Percentiles rank a stretch among this genome's conserved stretches.
phyloP scores from a whole-genome alignment of 53 echinoderm and acorn worm genomes.

The Paracentrotus lividus region DNA sequence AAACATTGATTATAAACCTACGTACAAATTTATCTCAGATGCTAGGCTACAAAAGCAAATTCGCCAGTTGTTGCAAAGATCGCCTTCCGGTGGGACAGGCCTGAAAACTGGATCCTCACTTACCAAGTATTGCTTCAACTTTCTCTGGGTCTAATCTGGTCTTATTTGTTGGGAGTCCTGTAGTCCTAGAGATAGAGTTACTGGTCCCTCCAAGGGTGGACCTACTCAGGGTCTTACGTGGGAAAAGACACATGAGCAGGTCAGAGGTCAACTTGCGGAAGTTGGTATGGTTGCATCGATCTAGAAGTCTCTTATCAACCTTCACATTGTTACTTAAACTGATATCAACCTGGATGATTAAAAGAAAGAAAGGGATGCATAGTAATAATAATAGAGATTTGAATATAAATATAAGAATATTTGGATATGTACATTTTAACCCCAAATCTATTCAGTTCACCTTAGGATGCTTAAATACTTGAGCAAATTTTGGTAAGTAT shows the following conservation, averaged over 20 bases:
- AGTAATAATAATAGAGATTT: too few relatives aligned
- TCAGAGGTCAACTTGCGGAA: slow-evolving; percentile 73
- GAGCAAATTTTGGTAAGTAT: too few relatives aligned
- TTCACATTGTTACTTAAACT: slow-evolving; percentile 62
- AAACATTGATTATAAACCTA: too few relatives aligned
- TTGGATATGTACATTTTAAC: too few relatives aligned
- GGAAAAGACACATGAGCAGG: slow-evolving; percentile 71
- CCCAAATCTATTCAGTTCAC: too few relatives aligned
- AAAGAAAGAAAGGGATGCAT: not conserved
- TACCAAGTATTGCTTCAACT: slow-evolving; percentile 67
- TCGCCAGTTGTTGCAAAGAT: too few relatives aligned
- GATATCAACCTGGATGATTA: slow-evolving; percentile 46
- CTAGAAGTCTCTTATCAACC: slow-evolving; percentile 61
- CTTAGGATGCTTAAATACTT: too few relatives aligned
- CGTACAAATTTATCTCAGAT: too few relatives aligned
- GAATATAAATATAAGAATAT: too few relatives aligned
- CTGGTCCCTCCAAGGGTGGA: slow-evolving; percentile 63
- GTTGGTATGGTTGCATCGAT: slow-evolving; percentile 70
- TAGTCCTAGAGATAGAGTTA: slow-evolving; percentile 63
- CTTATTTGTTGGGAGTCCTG: slow-evolving; percentile 64
- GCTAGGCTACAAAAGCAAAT: too few relatives aligned
- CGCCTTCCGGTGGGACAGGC: not conserved
- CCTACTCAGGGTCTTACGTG: slow-evolving; percentile 51
- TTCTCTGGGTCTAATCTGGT: slow-evolving; percentile 59
- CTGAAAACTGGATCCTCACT: not conserved